Base-by-base conservation (phyloP, 2,888 invertebrate genomes). In the Eupithecia exiguata region DNA sequence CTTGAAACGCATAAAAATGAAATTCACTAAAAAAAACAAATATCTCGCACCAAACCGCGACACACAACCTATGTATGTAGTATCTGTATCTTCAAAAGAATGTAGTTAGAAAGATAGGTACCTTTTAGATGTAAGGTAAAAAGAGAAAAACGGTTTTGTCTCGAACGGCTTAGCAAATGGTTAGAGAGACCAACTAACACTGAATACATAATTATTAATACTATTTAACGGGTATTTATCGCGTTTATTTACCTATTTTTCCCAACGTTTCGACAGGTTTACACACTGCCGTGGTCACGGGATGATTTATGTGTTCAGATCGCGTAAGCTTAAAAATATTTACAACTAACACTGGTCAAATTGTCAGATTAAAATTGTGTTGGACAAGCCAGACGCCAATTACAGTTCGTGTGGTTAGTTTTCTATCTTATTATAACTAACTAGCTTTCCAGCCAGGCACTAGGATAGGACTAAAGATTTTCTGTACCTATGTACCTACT, bases 291-390 rank as follows among this genome's bases (percentile, higher is more conserved):
- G n/a, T n/a, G n/a, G n/a, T n/a, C n/a, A n/a, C n/a, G n/a, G n/a
- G n/a, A n/a, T n/a, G n/a, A n/a, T n/a, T n/a, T n/a, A n/a, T n/a
- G n/a, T n/a, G n/a, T n/a, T n/a, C n/a, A n/a, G n/a, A n/a, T n/a
- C n/a, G n/a, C n/a, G n/a, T n/a, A n/a, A n/a, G n/a, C n/a, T n/a
- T n/a, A n/a, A n/a, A n/a, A n/a, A n/a, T n/a, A n/a, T n/a, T n/a
- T n/a, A n/a, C 58, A 58, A 58, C 58, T 58, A 58, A 58, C 25
- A 58, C 58, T 58, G 58, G 58, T 58, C 58, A 58, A 58, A 58
- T 58, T 58, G 58, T 58, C 25, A 14, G 58, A 58, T 58, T 58
- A 58, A 58, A 58, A 58, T 25, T 25, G 25, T 58, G 21, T 58
- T 58, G 58, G 58, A 58, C 58, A 58, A 58, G 25, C 25, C 25